phyloP scores from a whole-genome alignment of 2,797 vertebrate genomes.

The Gambusia yucatana region DNA sequence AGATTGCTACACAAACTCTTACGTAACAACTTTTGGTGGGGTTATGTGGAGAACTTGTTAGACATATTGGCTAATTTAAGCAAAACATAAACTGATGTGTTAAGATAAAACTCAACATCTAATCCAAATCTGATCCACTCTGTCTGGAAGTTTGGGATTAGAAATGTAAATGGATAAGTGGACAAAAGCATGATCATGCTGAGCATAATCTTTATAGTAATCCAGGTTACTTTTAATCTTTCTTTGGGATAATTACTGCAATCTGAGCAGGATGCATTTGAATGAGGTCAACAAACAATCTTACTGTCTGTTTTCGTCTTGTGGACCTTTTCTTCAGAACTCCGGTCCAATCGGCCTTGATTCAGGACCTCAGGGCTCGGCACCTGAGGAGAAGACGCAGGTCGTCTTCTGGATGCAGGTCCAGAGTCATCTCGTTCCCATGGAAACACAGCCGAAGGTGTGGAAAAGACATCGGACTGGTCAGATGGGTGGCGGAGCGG shows the following conservation, averaged over 20 bases:
- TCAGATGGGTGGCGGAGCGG: conserved; percentile 56
- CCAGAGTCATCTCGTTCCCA: conserved; percentile 80
- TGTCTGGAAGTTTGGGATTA: conserved; percentile 2
- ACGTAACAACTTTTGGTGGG: conserved; percentile 43
- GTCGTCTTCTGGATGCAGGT: conserved; percentile 58
- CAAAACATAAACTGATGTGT: not conserved
- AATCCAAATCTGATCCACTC: conserved; percentile 10
- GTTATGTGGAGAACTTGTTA: conserved; percentile 15
- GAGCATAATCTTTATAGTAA: not conserved
- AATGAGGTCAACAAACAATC: not conserved
- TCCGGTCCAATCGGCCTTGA: conserved; percentile 38
- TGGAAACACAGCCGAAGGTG: conserved; percentile 77
- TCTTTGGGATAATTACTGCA: conserved; percentile 17
- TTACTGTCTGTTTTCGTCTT: conserved; percentile 76
- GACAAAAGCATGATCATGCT: not conserved
- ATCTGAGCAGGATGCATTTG: not conserved
- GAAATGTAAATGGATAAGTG: conserved; percentile 3
- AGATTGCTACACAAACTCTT: conserved; percentile 54
- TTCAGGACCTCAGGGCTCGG: conserved; percentile 46
- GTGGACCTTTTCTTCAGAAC: conserved; percentile 50
- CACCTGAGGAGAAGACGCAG: conserved; percentile 54
- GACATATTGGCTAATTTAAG: conserved; percentile 21
- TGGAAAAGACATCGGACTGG: conserved; percentile 71
- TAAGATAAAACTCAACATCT: conserved; percentile 9
- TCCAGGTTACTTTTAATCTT: conserved; percentile 24